Percentiles rank a stretch among this genome's conserved stretches.
Evolutionary conservation across 1,140 invertebrate genomes (phyloP).

Genomic region (Lasioglossum albipes): DNA sequence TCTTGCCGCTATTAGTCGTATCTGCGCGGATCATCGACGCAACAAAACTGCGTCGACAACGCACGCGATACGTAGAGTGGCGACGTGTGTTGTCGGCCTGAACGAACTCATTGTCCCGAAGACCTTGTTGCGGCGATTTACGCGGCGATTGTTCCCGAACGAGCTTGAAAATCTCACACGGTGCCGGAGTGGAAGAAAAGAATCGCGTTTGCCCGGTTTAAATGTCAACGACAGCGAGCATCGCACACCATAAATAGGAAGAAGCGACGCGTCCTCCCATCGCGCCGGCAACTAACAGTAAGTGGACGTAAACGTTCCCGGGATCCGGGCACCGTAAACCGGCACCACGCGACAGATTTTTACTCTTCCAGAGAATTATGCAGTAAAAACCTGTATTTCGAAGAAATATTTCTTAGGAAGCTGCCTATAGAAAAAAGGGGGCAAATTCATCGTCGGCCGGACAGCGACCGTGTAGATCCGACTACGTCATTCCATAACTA

Average conservation of each 20-base stretch:
- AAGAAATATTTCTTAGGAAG: too few species aligned
- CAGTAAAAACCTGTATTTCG: too few species aligned
- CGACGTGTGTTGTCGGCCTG: neutral
- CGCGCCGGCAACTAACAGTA: conserved; percentile 21
- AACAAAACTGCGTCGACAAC: conserved; percentile 1
- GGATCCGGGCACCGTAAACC: too few species aligned
- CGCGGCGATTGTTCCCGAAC: neutral
- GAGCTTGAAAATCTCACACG: conserved; percentile 7
- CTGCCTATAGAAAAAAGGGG: too few species aligned
- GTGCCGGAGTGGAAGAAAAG: too few species aligned
- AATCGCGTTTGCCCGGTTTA: neutral
- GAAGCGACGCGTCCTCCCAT: neutral
- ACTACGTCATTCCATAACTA: too few species aligned
- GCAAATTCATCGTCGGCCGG: too few species aligned
- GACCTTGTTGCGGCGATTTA: neutral
- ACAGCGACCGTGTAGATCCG: too few species aligned
- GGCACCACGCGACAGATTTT: too few species aligned
- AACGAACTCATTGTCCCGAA: conserved; percentile 28
- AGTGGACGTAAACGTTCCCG: conserved; percentile 1
- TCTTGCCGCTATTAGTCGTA: conserved; percentile 2
- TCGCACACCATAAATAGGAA: neutral
- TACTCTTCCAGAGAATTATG: too few species aligned
- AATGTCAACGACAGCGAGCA: neutral
- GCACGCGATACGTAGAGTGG: too few species aligned
- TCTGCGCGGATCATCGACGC: neutral